These are phyloP conservation scores for Papilio gigon DNA, from an alignment of 2,888 invertebrate genomes.

Conservation along the genomic window DNA sequence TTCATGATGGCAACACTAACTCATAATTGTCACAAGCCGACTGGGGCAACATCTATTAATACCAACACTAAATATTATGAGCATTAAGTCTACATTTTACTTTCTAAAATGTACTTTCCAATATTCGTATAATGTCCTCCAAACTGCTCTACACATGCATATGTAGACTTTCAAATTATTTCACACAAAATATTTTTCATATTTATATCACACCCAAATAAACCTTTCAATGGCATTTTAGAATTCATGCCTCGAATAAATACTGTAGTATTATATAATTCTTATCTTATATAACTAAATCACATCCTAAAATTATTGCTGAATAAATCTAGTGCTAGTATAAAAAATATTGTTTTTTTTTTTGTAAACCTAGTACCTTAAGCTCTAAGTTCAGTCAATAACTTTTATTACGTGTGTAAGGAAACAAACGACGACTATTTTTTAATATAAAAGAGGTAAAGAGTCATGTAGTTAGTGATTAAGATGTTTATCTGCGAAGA, in stretches of 20 bases:
- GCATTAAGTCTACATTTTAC: slow-evolving; percentile 16
- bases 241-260: slow-evolving; percentile 51
- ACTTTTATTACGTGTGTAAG: slow-evolving; percentile 15
- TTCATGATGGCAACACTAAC: neutral
- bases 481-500: too few relatives aligned
- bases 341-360: slow-evolving; percentile 60
- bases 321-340: slow-evolving; percentile 54
- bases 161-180: slow-evolving; percentile 32
- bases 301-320: slow-evolving; percentile 71
- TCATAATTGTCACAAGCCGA: slow-evolving; percentile 12
- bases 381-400: slow-evolving; percentile 60
- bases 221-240: slow-evolving; percentile 8
- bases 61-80: slow-evolving; percentile 18
- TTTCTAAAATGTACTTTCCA: slow-evolving; percentile 17
- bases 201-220: slow-evolving; percentile 35
- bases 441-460: neutral
- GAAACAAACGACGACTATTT: neutral
- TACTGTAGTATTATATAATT: slow-evolving; percentile 45
- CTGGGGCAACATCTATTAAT: neutral
- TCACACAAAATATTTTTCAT: slow-evolving; percentile 43
- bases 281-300: slow-evolving; percentile 52
- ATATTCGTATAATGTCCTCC: slow-evolving; percentile 29
- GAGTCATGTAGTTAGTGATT: neutral
- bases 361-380: slow-evolving; percentile 53
- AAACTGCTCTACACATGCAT: too few relatives aligned